These are phyloP conservation scores for Schizaphis graminum DNA, from an alignment of 2,888 invertebrate genomes.

Conservation along the genomic window DNA sequence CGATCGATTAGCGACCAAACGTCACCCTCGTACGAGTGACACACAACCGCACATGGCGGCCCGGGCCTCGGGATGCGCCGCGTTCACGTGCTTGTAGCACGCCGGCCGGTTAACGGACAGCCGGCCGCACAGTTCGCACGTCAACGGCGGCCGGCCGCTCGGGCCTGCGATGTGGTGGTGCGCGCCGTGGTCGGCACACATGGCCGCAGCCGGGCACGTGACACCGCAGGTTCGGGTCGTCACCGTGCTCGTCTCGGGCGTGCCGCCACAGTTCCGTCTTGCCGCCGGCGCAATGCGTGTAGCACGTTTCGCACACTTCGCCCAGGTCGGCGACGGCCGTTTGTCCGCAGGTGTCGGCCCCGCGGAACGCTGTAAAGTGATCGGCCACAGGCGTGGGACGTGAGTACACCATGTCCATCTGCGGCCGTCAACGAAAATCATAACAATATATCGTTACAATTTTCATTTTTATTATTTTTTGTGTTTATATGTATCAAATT, in stretches of 20 bases:
- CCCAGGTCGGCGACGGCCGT: not conserved
- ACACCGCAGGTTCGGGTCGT: not conserved
- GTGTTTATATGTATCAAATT: too few relatives aligned
- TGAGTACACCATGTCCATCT: not conserved
- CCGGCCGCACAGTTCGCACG: constrained; percentile 37
- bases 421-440: not conserved
- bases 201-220: not conserved
- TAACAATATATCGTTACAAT: too few relatives aligned
- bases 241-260: constrained; percentile 4
- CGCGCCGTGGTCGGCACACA: not conserved
- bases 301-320: constrained; percentile 20
- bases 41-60: constrained; percentile 26
- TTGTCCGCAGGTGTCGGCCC: too few relatives aligned
- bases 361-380: not conserved
- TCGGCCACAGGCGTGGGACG: constrained; percentile 21
- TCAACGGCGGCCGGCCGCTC: not conserved
- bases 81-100: not conserved
- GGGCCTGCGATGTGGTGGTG: not conserved
- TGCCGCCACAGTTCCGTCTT: constrained; percentile 30
- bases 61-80: not conserved
- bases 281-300: not conserved
- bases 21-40: not conserved
- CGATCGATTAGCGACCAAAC: not conserved
- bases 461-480: too few relatives aligned
- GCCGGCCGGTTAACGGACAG: not conserved